Conservation (phyloP, 2,888 invertebrate species). For the Venusia cambrica region DNA sequence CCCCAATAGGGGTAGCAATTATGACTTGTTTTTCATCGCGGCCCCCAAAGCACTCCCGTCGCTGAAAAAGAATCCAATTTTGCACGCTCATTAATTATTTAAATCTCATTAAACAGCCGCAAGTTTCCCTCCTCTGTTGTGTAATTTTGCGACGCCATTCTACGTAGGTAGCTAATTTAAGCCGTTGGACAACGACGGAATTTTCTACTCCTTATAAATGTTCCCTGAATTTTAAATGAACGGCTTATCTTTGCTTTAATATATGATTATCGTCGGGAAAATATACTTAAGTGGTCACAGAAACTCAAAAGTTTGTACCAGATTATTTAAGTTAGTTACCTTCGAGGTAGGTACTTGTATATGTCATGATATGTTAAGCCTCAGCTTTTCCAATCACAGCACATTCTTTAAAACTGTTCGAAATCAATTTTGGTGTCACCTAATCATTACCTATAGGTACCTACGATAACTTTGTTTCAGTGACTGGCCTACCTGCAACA, state of each 20-base stretch:
- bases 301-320: too few species aligned
- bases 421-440: too few species aligned
- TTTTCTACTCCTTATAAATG: constrained; percentile 22
- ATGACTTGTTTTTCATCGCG: constrained; percentile 67
- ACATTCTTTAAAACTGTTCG: too few species aligned
- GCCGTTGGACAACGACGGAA: constrained; percentile 48
- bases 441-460: too few species aligned
- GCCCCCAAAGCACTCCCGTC: constrained; percentile 56
- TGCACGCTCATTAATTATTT: constrained; percentile 81
- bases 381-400: too few species aligned
- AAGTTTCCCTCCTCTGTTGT: constrained; percentile 67
- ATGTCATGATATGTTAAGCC: too few species aligned
- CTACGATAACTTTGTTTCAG: too few species aligned
- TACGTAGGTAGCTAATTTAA: constrained; percentile 50
- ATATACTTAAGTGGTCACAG: too few species aligned
- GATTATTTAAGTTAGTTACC: too few species aligned
- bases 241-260: constrained; percentile 9
- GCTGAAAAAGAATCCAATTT: constrained; percentile 77
- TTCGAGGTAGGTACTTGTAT: too few species aligned
- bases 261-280: too few species aligned
- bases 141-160: constrained; percentile 60
- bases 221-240: constrained; percentile 17
- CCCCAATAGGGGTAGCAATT: constrained; percentile 66
- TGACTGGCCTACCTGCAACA: too few species aligned
- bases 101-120: constrained; percentile 79